Percentiles rank a stretch among this genome's conserved stretches.
phyloP scores from a whole-genome alignment of 2,113 vertebrate genomes.

The Passer montanus region DNA sequence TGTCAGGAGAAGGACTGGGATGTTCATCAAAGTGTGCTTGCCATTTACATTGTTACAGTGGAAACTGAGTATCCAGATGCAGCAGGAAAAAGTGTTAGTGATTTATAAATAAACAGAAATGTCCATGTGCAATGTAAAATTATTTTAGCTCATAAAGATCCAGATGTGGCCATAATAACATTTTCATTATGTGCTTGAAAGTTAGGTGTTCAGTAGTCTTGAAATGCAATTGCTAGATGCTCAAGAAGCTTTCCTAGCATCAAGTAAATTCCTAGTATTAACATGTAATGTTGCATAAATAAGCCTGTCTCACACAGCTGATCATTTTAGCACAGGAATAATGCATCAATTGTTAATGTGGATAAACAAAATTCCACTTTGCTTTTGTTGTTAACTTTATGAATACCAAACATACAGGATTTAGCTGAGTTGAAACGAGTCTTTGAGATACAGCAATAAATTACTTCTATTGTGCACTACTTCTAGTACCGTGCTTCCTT shows the following conservation, averaged over 20 bases:
- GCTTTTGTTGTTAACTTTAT: neutral
- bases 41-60: neutral
- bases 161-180: neutral
- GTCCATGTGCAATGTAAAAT: neutral
- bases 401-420: neutral
- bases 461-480: neutral
- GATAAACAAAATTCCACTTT: constrained; percentile 19
- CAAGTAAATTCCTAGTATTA: neutral
- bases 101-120: neutral
- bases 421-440: neutral
- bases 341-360: neutral
- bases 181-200: neutral
- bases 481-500: neutral
- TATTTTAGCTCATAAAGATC: neutral
- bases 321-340: constrained; percentile 4
- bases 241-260: neutral
- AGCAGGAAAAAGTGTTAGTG: neutral
- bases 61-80: neutral
- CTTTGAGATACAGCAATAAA: neutral
- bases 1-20: neutral
- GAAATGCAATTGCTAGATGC: neutral
- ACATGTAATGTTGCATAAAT: neutral
- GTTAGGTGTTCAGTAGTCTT: neutral
- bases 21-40: neutral
- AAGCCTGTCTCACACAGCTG: neutral